A percentile compares a stretch with the other conserved stretches of the same genome.
phyloP scores from a whole-genome alignment of 2,797 vertebrate genomes.

The Malacoraja senta region DNA sequence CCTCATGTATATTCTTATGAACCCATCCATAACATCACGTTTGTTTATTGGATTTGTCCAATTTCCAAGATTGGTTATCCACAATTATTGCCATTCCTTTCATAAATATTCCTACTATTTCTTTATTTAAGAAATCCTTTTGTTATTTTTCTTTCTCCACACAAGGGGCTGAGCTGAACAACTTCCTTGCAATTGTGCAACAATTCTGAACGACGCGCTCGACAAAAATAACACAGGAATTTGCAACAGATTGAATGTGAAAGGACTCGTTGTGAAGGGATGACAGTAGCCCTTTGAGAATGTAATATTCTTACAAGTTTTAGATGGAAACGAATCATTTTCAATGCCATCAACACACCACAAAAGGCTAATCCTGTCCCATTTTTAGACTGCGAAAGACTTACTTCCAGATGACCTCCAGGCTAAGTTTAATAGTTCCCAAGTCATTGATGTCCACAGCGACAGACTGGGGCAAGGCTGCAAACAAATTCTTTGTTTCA shows the following conservation, averaged over 20 bases:
- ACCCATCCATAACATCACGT: no score
- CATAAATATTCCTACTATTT: no score
- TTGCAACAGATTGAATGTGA: neutral
- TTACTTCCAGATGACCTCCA: conserved; percentile 94
- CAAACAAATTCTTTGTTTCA: conserved; percentile 90
- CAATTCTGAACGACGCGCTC: neutral
- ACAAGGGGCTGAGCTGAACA: neutral
- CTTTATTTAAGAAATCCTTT: no score
- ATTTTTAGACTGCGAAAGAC: conserved; percentile 47
- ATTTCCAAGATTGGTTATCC: no score
- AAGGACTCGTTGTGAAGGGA: neutral
- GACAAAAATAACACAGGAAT: neutral
- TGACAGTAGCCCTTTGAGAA: neutral
- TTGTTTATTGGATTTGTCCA: no score
- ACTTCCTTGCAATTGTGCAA: neutral
- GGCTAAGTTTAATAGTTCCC: conserved; percentile 91
- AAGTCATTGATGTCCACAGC: conserved; percentile 95
- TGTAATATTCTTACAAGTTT: neutral
- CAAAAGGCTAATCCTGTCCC: neutral
- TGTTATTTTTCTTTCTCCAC: no score
- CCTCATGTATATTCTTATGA: no score
- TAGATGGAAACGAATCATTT: neutral
- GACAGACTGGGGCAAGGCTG: conserved; percentile 80
- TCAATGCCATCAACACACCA: neutral
- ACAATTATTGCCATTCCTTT: no score